Evolutionary conservation across 2,888 invertebrate genomes (phyloP).

Genomic region (Nomada lathburiana): DNA sequence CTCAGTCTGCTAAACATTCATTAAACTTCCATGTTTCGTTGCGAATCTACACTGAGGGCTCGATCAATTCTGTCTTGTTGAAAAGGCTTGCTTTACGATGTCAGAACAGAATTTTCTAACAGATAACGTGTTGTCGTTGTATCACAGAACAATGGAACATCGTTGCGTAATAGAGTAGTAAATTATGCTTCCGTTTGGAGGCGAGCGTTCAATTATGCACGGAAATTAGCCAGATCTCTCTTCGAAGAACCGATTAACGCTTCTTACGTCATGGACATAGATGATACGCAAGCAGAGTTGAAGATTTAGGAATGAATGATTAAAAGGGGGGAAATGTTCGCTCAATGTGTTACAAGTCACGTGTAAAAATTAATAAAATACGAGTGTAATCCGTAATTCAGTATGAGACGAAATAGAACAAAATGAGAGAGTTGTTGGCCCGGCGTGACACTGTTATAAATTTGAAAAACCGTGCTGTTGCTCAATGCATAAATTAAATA

Average conservation of each 20-base stretch:
- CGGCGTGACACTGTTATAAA: background rate
- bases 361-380: background rate
- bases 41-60: no score
- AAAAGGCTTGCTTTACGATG: background rate
- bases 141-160: background rate
- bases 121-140: background rate
- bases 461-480: background rate
- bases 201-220: constrained; percentile 10
- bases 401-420: background rate
- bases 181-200: constrained; percentile 12
- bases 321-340: background rate
- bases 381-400: background rate
- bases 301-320: background rate
- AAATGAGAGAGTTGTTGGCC: background rate
- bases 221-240: constrained; percentile 8
- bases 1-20: background rate
- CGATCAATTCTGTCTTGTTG: no score
- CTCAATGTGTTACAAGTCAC: background rate
- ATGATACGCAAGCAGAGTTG: background rate
- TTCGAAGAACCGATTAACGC: constrained; percentile 29
- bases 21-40: background rate
- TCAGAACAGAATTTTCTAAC: constrained; percentile 8
- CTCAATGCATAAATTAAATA: background rate
- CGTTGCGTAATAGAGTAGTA: constrained; percentile 23
- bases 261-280: background rate